Evolutionary conservation across 2,888 invertebrate genomes (phyloP), one percentile per base, ranked within the genome.

Genomic region (Aspidiotus rigidus): DNA sequence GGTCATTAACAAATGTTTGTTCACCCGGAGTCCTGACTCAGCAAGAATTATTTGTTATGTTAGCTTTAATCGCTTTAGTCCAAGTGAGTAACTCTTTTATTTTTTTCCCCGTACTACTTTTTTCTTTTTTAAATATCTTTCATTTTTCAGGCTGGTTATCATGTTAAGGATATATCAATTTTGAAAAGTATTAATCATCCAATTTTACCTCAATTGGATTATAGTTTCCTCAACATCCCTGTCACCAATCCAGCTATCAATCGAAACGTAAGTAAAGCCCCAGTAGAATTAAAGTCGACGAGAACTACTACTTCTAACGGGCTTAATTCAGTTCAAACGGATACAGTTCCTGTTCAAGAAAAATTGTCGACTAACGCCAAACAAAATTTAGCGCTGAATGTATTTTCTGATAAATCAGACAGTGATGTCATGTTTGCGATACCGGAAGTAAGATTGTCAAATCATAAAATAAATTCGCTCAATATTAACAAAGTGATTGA

Each of bases 41-140:
- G 70, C 79, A 79, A 69, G 81, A 81, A 71, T 74, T 81, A 0
- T 80, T 80, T 70, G 75, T 79, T 11, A 78, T 79, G 54, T 74
- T 81, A 49, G 80, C 80, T n/a, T 74, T 81, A 11, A 79, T 81
- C 3, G 80, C 79, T 3, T 76, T 81, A 0, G 81, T 80, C 28
- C 81, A 81, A 74, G 79, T 80, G 62, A 56, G 41, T 40, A 39
- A 28, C 15, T 28, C 44, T 7, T 16, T 17, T 42, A 54, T 54
- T n/a, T 53, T 63, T 3, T 53, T n/a, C n/a, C 53, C 7, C 40
- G 15, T 44, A 39, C 16, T n/a, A 54, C 59, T 42, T 41, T 61
- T 61, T 42, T 3, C 59, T 41, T 64, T 13, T 28, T 44, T 63
- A 28, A 55, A 57, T 13, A 40, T 59, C 16, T 10, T 60, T 7